Evolutionary conservation across 2,888 invertebrate genomes (phyloP).

Genomic region (Lasius fuliginosus): DNA sequence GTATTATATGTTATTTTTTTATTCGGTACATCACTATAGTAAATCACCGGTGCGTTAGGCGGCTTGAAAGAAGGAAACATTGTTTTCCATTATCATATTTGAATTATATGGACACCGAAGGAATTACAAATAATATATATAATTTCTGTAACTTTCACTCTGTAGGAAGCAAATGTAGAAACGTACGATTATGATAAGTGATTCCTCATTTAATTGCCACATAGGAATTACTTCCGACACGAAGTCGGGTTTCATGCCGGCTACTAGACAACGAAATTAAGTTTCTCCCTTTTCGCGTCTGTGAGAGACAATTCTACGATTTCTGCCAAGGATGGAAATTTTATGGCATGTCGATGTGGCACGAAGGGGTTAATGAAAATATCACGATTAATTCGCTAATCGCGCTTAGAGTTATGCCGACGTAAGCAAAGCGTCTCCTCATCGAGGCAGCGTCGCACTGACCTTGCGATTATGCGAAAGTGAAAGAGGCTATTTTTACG

Average conservation of each 20-base stretch:
- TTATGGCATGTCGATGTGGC: background rate
- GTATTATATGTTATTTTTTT: background rate
- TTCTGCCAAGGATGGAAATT: background rate
- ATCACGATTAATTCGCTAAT: background rate
- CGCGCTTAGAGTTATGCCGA: conserved; percentile 13
- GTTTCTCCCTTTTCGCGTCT: conserved; percentile 34
- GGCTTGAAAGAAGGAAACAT: background rate
- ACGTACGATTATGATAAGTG: conserved; percentile 42
- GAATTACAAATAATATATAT: conserved; percentile 1
- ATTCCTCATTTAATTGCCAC: conserved; percentile 42
- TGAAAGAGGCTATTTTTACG: conserved; percentile 65
- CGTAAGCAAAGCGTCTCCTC: background rate
- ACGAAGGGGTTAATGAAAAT: background rate
- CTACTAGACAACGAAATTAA: background rate
- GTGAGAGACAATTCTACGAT: background rate
- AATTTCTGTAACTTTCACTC: conserved; percentile 43
- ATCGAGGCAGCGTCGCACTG: conserved; percentile 39
- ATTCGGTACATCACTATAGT: background rate
- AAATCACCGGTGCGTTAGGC: background rate
- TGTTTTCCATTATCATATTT: background rate
- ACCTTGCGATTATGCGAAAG: conserved; percentile 71
- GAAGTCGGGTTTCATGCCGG: conserved; percentile 18
- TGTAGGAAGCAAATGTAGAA: conserved; percentile 10
- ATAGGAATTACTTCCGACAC: conserved; percentile 13
- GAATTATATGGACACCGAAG: background rate